Conservation (phyloP, 2,888 invertebrate genomes). For the Nycteola revayana region DNA sequence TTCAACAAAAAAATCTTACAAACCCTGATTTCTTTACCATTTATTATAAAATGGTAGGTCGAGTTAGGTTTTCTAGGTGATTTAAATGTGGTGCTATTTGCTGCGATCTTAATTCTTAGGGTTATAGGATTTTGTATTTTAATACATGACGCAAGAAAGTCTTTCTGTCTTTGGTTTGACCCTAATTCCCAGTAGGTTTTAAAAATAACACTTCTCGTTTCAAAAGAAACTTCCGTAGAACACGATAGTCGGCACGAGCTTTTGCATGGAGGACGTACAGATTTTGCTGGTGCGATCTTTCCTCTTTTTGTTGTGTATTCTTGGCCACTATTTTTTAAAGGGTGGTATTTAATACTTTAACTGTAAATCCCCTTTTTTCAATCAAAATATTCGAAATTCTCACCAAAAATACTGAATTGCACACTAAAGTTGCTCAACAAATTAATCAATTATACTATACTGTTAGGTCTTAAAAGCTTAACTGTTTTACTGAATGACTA, state of each 20-base stretch:
- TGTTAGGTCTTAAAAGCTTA: conserved; percentile 2
- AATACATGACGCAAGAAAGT: conserved; percentile 24
- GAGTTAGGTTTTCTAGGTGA: conserved; percentile 25
- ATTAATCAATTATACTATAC: conserved; percentile 3
- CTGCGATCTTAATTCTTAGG: conserved; percentile 18
- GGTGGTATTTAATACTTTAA: conserved; percentile 1
- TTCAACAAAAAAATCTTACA: conserved; percentile 26
- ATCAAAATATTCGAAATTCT: conserved; percentile 1
- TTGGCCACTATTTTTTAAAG: conserved; percentile 23
- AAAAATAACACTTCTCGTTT: conserved; percentile 20
- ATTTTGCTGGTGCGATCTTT: conserved; percentile 18
- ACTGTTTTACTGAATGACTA: conserved; percentile 5
- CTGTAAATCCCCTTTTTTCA: conserved; percentile 1
- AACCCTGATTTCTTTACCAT: conserved; percentile 20
- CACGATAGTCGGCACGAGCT: conserved; percentile 18
- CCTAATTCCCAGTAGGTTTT: conserved; percentile 22
- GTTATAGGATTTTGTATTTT: conserved; percentile 17
- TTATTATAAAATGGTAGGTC: conserved; percentile 20
- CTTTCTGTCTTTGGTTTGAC: conserved; percentile 20
- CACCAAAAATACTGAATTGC: conserved; percentile 3
- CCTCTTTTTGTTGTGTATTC: conserved; percentile 17
- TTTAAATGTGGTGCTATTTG: conserved; percentile 15
- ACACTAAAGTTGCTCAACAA: conserved; percentile 7
- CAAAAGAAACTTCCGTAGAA: conserved; percentile 21
- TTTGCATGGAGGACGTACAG: conserved; percentile 20